Evolutionary conservation across 23 tunicate genomes (phyloP).

Genomic region (Phallusia fumigata): DNA sequence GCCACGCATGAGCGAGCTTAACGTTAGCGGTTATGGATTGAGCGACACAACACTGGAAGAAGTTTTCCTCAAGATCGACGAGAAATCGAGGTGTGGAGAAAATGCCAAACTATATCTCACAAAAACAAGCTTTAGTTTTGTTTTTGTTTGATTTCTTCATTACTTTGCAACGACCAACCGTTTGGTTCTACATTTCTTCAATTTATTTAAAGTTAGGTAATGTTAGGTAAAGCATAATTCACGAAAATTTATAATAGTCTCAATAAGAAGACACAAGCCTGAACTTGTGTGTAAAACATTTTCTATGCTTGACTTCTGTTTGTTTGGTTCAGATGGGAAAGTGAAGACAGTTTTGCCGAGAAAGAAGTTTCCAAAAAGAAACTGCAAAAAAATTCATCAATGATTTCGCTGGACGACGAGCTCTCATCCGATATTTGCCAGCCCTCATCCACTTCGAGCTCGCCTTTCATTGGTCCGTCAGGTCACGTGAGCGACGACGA

Average conservation of each 20-base stretch:
- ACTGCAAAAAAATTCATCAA: not conserved
- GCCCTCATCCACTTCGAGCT: slow-evolving; percentile 3
- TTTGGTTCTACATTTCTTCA: no score
- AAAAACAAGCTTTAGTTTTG: no score
- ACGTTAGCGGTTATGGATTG: slow-evolving; percentile 52
- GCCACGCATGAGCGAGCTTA: slow-evolving; percentile 35
- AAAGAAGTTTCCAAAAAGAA: not conserved
- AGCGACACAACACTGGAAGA: slow-evolving; percentile 88
- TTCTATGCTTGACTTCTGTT: no score
- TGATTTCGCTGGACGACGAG: not conserved
- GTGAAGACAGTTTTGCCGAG: slow-evolving; percentile 3
- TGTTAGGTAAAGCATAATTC: no score
- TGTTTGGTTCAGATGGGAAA: slow-evolving; percentile 29
- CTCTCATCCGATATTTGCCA: not conserved
- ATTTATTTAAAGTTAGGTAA: no score
- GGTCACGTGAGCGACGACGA: slow-evolving; percentile 3
- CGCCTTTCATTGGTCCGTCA: slow-evolving; percentile 8
- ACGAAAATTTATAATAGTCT: no score
- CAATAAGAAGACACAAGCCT: no score
- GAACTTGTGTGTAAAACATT: no score
- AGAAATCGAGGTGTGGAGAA: not conserved
- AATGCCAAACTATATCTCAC: no score
- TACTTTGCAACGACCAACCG: not conserved
- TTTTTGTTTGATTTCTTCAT: not conserved
- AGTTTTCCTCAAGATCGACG: slow-evolving; percentile 78